Conservation (phyloP, 2,797 vertebrate genomes). For the Xenopus petersii region DNA sequence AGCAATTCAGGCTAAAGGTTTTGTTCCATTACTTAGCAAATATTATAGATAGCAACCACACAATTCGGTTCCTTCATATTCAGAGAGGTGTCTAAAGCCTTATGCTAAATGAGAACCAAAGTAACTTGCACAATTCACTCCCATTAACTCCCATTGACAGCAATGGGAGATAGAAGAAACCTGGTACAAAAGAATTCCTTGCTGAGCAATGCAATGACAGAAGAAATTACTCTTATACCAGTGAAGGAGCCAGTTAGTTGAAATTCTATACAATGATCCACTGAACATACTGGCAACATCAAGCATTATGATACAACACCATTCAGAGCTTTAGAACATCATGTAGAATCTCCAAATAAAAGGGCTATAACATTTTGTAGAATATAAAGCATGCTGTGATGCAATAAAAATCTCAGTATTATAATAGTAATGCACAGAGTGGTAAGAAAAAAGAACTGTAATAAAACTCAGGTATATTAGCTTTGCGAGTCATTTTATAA, state of each 20-base stretch:
- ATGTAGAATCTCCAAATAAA: too few relatives aligned
- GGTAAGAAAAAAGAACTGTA: too few relatives aligned
- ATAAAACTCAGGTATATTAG: too few relatives aligned
- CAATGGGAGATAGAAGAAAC: neutral
- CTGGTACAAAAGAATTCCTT: neutral
- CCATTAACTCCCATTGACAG: neutral
- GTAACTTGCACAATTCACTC: neutral
- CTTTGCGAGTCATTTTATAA: too few relatives aligned
- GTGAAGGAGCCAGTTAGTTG: neutral
- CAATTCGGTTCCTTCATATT: neutral
- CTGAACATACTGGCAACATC: neutral
- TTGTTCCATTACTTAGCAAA: too few relatives aligned
- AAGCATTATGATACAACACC: neutral
- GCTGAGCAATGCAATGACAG: neutral
- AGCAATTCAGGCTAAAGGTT: too few relatives aligned
- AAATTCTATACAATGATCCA: neutral
- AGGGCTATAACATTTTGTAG: too few relatives aligned
- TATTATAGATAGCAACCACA: too few relatives aligned
- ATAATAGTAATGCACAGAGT: too few relatives aligned
- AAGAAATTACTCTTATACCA: neutral
- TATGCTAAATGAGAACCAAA: neutral
- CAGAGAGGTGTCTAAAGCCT: neutral
- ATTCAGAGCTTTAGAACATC: slow-evolving; percentile 1
- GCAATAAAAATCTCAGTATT: too few relatives aligned
- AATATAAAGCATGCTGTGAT: too few relatives aligned